Conservation (phyloP, 2,113 vertebrate genomes). For the Panthera leo region DNA sequence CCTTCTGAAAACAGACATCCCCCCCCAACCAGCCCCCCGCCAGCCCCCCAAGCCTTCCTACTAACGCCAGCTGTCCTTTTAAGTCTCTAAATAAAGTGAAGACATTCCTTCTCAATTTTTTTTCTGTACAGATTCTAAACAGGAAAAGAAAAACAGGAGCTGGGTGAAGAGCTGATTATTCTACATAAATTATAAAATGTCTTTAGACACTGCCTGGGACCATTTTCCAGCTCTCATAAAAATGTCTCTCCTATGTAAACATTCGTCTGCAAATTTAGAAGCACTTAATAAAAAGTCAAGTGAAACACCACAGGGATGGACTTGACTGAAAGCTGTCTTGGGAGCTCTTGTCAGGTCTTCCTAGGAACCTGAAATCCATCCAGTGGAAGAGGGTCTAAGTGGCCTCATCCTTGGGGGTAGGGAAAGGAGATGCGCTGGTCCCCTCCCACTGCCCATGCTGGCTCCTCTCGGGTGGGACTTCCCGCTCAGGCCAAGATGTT, state of each 20-base stretch:
- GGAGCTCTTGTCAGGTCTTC: not conserved
- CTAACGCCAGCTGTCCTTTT: not conserved
- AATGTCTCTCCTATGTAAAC: conserved; percentile 57
- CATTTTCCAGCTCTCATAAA: conserved; percentile 50
- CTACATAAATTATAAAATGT: conserved; percentile 54
- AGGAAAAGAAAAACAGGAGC: not conserved
- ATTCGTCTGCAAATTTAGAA: conserved; percentile 55
- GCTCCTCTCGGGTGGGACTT: not conserved
- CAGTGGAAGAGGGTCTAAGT: not conserved
- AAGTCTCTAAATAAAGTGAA: not conserved
- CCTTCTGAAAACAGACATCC: not conserved
- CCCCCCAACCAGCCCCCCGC: too few relatives aligned
- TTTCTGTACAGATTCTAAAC: not conserved
- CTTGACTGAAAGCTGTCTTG: not conserved
- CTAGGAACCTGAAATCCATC: not conserved
- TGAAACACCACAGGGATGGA: not conserved
- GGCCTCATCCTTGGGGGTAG: not conserved
- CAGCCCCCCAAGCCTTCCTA: not conserved
- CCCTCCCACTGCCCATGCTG: not conserved
- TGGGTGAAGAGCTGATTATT: not conserved
- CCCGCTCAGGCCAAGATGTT: not conserved
- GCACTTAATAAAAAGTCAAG: conserved; percentile 26
- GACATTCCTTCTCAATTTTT: not conserved
- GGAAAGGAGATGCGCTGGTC: not conserved
- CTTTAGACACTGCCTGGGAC: conserved; percentile 44